Conservation (phyloP, 1,140 invertebrate species). For the Zaprionus ornatus region DNA sequence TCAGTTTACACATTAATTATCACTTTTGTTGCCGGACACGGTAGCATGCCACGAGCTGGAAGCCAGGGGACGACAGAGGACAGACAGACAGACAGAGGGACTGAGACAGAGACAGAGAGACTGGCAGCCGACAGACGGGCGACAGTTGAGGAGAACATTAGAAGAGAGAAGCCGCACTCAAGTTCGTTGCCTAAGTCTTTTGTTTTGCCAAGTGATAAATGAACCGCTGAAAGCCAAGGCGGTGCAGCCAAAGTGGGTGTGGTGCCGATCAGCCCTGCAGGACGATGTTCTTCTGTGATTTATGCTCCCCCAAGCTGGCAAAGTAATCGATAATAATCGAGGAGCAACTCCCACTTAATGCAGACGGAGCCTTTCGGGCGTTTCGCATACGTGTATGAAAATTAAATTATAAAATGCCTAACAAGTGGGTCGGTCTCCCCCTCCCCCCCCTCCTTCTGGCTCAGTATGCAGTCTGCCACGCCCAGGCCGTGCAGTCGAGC, state of each 20-base stretch:
- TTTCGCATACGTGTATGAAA: conserved; percentile 57
- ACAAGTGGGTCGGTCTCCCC: conserved; percentile 65
- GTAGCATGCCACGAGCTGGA: conserved; percentile 37
- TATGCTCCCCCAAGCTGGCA: conserved; percentile 54
- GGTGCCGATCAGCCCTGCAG: conserved; percentile 18
- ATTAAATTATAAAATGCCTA: conserved; percentile 82
- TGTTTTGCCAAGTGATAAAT: conserved; percentile 75
- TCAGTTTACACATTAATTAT: conserved; percentile 81
- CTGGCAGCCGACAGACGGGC: conserved; percentile 26
- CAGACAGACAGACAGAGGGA: not conserved
- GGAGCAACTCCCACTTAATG: conserved; percentile 71
- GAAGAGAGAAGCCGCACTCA: conserved; percentile 56
- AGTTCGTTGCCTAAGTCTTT: conserved; percentile 72
- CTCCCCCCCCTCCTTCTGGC: conserved; percentile 10
- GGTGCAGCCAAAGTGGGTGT: conserved; percentile 9
- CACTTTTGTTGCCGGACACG: conserved; percentile 67
- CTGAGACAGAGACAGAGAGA: not conserved
- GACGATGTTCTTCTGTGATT: conserved; percentile 42
- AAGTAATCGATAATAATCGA: conserved; percentile 81
- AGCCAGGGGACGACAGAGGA: not conserved
- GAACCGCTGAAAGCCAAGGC: conserved; percentile 66
- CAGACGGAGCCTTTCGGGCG: conserved; percentile 32
- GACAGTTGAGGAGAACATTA: conserved; percentile 60
- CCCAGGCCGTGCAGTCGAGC: conserved; percentile 18
- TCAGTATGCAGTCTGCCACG: conserved; percentile 21